phyloP scores from a whole-genome alignment of 2,113 vertebrate species.

The Lagopus leucura region DNA sequence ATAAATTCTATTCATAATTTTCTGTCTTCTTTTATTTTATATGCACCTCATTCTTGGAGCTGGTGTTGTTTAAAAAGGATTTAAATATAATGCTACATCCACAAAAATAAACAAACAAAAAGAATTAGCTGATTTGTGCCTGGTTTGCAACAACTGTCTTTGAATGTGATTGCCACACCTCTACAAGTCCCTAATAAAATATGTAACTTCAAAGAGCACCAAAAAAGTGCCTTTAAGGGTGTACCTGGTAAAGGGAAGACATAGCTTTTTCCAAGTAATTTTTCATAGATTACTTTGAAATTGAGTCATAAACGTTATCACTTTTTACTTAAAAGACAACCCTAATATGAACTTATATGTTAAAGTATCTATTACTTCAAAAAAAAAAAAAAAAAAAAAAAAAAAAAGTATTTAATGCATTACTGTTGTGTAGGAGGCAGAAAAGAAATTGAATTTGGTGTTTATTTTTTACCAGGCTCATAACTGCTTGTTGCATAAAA shows the following conservation, averaged over 20 bases:
- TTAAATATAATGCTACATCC: background rate
- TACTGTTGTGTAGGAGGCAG: background rate
- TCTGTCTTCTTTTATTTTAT: background rate
- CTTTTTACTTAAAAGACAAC: background rate
- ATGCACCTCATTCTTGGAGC: background rate
- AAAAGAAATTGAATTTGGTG: background rate
- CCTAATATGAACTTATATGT: background rate
- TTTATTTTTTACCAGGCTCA: background rate
- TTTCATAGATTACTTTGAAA: background rate
- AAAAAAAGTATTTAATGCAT: background rate
- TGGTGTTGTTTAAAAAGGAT: background rate
- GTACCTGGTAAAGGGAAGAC: background rate
- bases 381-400: too few species aligned
- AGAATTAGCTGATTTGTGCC: background rate
- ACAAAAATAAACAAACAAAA: background rate
- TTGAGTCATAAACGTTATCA: background rate
- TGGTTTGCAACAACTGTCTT: background rate
- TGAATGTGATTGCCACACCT: background rate
- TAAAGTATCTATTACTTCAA: background rate
- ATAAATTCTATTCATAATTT: background rate
- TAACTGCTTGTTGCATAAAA: background rate
- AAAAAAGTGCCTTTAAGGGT: background rate
- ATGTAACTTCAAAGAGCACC: background rate
- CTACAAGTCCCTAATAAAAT: background rate
- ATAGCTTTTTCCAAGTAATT: conserved; percentile 9